Percentiles rank a stretch among this genome's conserved stretches.
These are phyloP conservation scores for Physocephala rufipes DNA, from an alignment of 2,888 invertebrate genomes.

Conservation along the genomic window DNA sequence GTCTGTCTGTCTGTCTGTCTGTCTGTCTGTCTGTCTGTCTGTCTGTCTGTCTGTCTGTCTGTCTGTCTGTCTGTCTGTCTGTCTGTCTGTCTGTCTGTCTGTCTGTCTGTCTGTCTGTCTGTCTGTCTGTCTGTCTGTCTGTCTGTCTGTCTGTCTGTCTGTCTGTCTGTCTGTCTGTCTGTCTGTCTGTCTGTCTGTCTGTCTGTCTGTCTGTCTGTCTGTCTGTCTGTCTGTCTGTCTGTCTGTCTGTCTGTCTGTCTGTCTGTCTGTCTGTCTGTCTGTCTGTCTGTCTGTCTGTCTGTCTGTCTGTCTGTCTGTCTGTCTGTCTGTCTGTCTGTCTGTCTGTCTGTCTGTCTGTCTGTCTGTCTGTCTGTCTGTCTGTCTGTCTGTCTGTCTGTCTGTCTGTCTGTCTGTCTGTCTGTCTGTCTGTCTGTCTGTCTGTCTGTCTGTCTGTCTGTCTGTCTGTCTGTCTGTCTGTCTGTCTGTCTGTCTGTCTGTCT, in stretches of 20 bases:
- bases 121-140: conserved; percentile 20
- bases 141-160: conserved; percentile 20
- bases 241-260: conserved; percentile 20
- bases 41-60: conserved; percentile 20
- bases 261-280: conserved; percentile 20
- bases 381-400: conserved; percentile 20
- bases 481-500: conserved; percentile 20
- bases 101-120: conserved; percentile 20
- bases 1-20: conserved; percentile 20
- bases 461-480: conserved; percentile 20
- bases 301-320: conserved; percentile 20
- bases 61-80: conserved; percentile 20
- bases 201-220: conserved; percentile 20
- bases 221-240: conserved; percentile 20
- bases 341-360: conserved; percentile 20
- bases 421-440: conserved; percentile 20
- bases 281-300: conserved; percentile 20
- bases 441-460: conserved; percentile 20
- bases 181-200: conserved; percentile 20
- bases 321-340: conserved; percentile 20
- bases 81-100: conserved; percentile 20
- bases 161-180: conserved; percentile 20
- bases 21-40: conserved; percentile 20
- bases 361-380: conserved; percentile 20
- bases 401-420: conserved; percentile 20